A percentile compares a stretch with the other conserved stretches of the same genome.
phyloP scores from a whole-genome alignment of 2,113 vertebrate genomes.

The Datnioides undecimradiatus region DNA sequence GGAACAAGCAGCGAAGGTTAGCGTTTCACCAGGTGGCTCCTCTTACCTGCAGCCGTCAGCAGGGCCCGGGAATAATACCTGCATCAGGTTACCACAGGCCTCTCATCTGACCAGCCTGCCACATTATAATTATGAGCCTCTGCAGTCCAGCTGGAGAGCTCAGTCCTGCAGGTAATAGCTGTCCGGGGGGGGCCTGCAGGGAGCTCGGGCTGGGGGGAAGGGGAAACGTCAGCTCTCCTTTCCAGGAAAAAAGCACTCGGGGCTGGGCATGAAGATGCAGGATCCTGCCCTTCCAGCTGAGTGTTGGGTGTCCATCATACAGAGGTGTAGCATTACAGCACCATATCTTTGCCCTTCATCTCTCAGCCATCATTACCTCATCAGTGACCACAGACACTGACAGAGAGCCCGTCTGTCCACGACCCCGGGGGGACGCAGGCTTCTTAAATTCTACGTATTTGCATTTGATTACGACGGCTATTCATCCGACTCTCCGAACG shows the following conservation, averaged over 20 bases:
- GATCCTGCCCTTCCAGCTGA: conserved; percentile 38
- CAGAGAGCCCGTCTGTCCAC: conserved; percentile 26
- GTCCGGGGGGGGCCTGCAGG: conserved; percentile 52
- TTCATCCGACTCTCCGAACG: conserved; percentile 35
- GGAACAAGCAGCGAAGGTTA: conserved; percentile 53
- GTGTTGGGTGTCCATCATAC: conserved; percentile 70
- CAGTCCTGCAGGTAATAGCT: conserved; percentile 48
- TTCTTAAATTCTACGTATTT: conserved; percentile 66
- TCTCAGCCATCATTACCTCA: conserved; percentile 60
- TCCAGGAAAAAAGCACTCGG: conserved; percentile 42
- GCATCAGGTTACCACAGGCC: conserved; percentile 76
- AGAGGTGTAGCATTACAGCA: conserved; percentile 66
- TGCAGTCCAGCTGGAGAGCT: conserved; percentile 63
- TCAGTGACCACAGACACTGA: conserved; percentile 36
- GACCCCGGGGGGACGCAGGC: neutral
- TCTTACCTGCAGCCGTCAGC: conserved; percentile 79
- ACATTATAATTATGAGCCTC: conserved; percentile 66
- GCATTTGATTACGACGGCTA: conserved; percentile 54
- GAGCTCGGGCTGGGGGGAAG: conserved; percentile 15
- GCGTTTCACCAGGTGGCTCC: conserved; percentile 78
- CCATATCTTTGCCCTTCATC: conserved; percentile 51
- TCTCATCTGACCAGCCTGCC: conserved; percentile 77
- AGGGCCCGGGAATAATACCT: conserved; percentile 64
- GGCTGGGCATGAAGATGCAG: conserved; percentile 48
- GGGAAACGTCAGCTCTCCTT: conserved; percentile 45